Evolutionary conservation across 2,797 vertebrate genomes (phyloP), one percentile per base, ranked within the genome.

Genomic region (Muscicapa comitata): DNA sequence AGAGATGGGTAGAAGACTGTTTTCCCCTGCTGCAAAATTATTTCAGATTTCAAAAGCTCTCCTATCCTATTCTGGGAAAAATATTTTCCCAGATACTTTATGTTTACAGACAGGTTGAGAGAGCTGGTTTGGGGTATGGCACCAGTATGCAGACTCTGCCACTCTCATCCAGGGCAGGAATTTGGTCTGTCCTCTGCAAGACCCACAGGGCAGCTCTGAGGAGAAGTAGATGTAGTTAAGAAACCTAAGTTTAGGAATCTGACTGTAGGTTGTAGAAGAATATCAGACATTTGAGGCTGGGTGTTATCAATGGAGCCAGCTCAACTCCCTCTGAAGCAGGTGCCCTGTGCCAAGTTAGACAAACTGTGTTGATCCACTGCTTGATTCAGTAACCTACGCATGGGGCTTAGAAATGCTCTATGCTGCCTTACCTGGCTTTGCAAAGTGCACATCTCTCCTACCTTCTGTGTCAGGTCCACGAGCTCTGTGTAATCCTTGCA

Each of bases 91-190:
- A 40, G 48, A 28, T 53, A 31, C 50, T 53, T 31, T 31, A 53
- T 53, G 17, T 31, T 53, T 13, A 6, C 48, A 13, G 43, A 42
- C 15, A 43, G 28, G 38, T 4, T 9, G 13, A 55, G 43, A 50
- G 28, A 77, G 19, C 17, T 62, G 40, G 7, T 58, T 62, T 3
- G 3, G 20, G 4, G 2, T 13, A 13, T 0, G 0, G 29, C 16
- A 59, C 9, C 3, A 1, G 7, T 7, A 16, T n/a, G 51, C 4
- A 8, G 35, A n/a, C 21, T 33, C 57, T 85, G 21, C 54, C 66
- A 6, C 21, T 14, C 7, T 40, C 21, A 51, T 10, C 45, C 67
- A 55, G 57, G 48, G 12, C 5, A 53, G 33, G 37, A 88, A 55
- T 68, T 87, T 47, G 25, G 33, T 47, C 12, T 40, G 31, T 43